These are phyloP conservation scores for Dipodomys stephensi DNA, from an alignment of 2,113 vertebrate genomes.

Conservation along the genomic window DNA sequence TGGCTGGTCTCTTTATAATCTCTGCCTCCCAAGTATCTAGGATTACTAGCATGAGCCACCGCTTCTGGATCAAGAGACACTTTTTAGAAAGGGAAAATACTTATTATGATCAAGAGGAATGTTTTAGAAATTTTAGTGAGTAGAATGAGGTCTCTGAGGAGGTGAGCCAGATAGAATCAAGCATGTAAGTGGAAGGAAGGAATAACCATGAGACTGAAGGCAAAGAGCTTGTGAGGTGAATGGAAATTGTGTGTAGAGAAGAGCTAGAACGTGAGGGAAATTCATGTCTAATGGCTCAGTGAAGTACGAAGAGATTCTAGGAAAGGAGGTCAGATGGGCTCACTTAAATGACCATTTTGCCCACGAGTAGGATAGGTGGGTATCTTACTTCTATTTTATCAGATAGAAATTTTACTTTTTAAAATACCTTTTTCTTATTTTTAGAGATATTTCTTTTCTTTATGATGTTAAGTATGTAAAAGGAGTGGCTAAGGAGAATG, in stretches of 20 bases:
- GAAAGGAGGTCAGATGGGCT: neutral
- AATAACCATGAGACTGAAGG: neutral
- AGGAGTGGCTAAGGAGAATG: constrained; percentile 45
- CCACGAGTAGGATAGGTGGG: neutral
- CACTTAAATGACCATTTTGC: neutral
- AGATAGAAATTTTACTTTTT: constrained; percentile 4
- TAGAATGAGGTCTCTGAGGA: neutral
- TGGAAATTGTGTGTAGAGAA: neutral
- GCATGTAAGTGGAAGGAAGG: neutral
- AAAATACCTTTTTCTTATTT: neutral
- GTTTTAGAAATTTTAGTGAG: neutral
- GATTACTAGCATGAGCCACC: too few species aligned
- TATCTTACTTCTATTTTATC: neutral
- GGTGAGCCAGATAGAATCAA: neutral
- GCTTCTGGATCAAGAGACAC: too few species aligned
- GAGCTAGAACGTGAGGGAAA: neutral
- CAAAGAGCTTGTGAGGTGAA: neutral
- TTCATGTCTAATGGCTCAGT: neutral
- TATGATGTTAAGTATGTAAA: constrained; percentile 85
- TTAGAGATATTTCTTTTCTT: constrained; percentile 93
- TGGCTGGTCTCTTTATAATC: too few species aligned
- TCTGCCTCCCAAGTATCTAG: too few species aligned
- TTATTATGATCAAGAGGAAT: too few species aligned
- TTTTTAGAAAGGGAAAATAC: neutral
- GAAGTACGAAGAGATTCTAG: neutral